Evolutionary conservation across 2,113 vertebrate genomes (phyloP).

Genomic region (Psilopogon haemacephalus): DNA sequence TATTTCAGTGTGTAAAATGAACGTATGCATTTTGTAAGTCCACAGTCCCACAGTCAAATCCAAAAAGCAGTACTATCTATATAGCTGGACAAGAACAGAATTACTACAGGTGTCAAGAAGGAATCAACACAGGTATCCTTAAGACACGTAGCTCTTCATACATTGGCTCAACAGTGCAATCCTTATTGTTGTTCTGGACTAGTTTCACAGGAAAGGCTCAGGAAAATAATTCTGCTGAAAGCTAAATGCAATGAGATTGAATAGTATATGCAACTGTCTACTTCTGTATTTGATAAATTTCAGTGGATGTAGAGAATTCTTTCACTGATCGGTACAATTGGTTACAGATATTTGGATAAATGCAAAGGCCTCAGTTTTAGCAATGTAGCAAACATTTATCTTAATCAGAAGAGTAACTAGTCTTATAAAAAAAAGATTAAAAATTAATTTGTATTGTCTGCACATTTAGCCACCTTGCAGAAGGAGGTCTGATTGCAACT

Average conservation of each 20-base stretch:
- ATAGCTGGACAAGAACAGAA: background rate
- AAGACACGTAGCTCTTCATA: background rate
- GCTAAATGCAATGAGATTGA: background rate
- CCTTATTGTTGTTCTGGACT: background rate
- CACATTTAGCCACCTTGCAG: background rate
- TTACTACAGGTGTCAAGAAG: background rate
- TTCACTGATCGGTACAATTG: background rate
- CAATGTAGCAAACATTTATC: background rate
- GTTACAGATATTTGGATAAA: background rate
- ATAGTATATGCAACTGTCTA: background rate
- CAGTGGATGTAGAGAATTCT: background rate
- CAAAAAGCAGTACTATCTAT: background rate
- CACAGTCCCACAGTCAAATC: background rate
- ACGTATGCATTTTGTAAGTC: background rate
- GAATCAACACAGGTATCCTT: background rate
- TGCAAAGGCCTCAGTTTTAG: background rate
- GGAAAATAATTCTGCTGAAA: background rate
- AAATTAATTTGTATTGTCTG: background rate
- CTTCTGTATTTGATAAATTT: background rate
- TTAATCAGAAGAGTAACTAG: background rate
- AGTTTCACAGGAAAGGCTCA: background rate
- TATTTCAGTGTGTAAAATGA: constrained; percentile 1
- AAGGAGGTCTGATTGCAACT: background rate
- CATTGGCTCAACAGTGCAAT: background rate
- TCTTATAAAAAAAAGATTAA: background rate